Base-by-base conservation (phyloP, 2,113 vertebrate species). In the Siphamia tubifer region DNA sequence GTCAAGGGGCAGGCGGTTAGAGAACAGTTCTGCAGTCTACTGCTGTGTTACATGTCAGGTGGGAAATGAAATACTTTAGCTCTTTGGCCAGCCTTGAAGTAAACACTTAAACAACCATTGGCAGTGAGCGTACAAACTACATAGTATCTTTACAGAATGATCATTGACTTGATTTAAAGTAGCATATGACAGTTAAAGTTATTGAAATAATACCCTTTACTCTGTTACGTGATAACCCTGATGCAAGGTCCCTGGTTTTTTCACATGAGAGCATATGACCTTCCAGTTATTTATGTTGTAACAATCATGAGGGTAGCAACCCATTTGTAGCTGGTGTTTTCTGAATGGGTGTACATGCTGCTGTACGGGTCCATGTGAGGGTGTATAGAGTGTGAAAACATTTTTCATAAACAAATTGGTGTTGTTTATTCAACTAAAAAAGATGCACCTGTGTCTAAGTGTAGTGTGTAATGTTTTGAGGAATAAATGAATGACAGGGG, bases 231-330 rank as follows among this genome's bases (percentile, higher is more conserved):
- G 52, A 53, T 68, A 70, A 68, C 34, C 32, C 47, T 58, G 15
- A 66, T 58, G 60, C 65, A 52, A 43, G 66, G 39, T 79, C 78
- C 51, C 74, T 32, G 39, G 66, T 52, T 76, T 77, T 69, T 89
- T 76, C 72, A 71, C 67, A 62, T 75, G 74, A 76, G 74, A 69
- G 77, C 48, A 48, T 30, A 15, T 74, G 83, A 85, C 86, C 79
- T 84, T 45, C 45, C 39, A 76, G 69, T 69, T 84, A 77, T 87
- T 84, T 87, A 81, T 79, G 75, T 83, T 55, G 32, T 23, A 71
- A 51, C 52, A 58, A 80, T 74, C 72, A 21, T 23, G 45, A 86
- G 77, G 35, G 44, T 36, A 38, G 73, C 73, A 71, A 77, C 77
- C 52, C 71, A 85, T 83, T 82, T 74, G 83, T 82, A 56, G 44